Evolutionary conservation across 30 jellyfish, hydroid and myxozoan species (phyloP).

Genomic region (Haliclystus octoradiatus): DNA sequence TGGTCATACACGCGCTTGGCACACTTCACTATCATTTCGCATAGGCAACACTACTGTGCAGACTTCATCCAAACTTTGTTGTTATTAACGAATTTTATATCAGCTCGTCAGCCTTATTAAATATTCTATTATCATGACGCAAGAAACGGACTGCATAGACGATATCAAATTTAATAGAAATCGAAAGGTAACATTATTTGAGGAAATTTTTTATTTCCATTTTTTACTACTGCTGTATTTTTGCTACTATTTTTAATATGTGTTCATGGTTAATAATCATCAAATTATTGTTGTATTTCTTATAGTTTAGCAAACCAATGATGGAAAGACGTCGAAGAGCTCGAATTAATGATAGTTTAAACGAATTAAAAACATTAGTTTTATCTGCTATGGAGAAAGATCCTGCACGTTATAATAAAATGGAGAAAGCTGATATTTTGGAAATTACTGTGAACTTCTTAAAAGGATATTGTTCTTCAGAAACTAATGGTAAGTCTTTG

Average conservation of each 20-base stretch:
- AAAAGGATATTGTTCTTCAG: constrained; percentile 18
- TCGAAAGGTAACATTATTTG: not conserved
- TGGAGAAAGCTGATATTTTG: constrained; percentile 76
- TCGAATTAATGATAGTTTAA: constrained; percentile 63
- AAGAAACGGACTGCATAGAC: not conserved
- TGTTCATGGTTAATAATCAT: no score
- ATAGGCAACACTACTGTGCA: constrained; percentile 7
- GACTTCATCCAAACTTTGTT: no score
- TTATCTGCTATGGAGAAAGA: constrained; percentile 54
- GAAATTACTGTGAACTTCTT: constrained; percentile 59
- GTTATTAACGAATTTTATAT: not conserved
- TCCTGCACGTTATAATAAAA: constrained; percentile 47
- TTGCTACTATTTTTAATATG: no score
- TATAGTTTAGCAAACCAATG: constrained; percentile 66
- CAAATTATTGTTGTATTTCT: constrained; percentile 2
- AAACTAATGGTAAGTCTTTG: constrained; percentile 37
- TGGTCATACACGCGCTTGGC: constrained; percentile 68
- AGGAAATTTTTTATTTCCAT: not conserved
- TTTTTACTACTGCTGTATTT: no score
- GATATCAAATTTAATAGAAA: not conserved
- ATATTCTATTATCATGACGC: not conserved
- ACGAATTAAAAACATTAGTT: constrained; percentile 51
- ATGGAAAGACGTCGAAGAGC: constrained; percentile 79
- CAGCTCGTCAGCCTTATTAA: not conserved
- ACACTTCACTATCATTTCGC: constrained; percentile 43